Percentiles rank a stretch among this genome's conserved stretches.
Conservation (phyloP, 1,140 invertebrate genomes). For the Ylistrum balloti region DNA sequence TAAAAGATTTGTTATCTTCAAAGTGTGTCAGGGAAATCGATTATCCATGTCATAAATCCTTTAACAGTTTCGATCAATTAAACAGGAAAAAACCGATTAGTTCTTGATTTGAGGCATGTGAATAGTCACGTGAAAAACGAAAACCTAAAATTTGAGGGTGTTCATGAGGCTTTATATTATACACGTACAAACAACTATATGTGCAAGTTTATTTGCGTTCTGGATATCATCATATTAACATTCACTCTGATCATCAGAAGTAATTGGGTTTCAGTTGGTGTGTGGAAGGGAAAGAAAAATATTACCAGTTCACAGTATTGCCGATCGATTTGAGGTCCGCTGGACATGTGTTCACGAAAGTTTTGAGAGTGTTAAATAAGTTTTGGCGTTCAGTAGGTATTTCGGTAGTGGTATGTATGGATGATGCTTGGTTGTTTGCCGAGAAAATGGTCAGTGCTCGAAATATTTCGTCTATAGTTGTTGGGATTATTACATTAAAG, state of each 20-base stretch:
- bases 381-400: slow-evolving; percentile 45
- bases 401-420: slow-evolving; percentile 51
- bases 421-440: slow-evolving; percentile 37
- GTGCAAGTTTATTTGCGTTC: not conserved
- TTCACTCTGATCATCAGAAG: not conserved
- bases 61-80: slow-evolving; percentile 40
- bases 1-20: not conserved
- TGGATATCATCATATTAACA: no score
- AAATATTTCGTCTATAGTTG: no score
- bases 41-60: not conserved
- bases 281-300: not conserved
- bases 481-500: no score
- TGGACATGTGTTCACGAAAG: slow-evolving; percentile 53
- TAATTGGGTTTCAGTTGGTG: not conserved
- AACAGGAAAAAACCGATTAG: slow-evolving; percentile 25
- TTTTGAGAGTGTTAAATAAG: slow-evolving; percentile 42
- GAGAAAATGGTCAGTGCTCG: no score
- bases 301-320: slow-evolving; percentile 42
- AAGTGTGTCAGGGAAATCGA: not conserved
- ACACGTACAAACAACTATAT: not conserved
- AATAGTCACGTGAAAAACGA: not conserved
- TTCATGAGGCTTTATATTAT: not conserved
- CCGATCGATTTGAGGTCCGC: slow-evolving; percentile 43
- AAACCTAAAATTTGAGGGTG: slow-evolving; percentile 43
- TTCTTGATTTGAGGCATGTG: slow-evolving; percentile 40